These are phyloP conservation scores for Dicrostonyx torquatus DNA, from an alignment of 2,797 vertebrate species.

Conservation along the genomic window DNA sequence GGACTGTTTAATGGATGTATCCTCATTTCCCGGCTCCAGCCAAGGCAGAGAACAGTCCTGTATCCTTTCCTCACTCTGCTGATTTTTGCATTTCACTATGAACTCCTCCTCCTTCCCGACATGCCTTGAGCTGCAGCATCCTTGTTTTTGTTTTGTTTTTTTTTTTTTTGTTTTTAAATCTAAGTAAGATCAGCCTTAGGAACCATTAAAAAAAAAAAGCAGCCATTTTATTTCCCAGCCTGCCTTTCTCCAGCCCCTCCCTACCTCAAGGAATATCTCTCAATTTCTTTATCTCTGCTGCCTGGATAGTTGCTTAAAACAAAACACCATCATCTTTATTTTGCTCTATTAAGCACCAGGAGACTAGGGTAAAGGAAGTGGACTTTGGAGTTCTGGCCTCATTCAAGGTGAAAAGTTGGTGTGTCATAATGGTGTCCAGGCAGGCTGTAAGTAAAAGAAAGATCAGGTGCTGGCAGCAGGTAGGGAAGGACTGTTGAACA, in stretches of 20 bases:
- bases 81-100: background rate
- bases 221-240: constrained; percentile 6
- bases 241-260: background rate
- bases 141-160: background rate
- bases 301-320: background rate
- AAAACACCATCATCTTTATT: background rate
- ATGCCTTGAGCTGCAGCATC: background rate
- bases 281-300: constrained; percentile 10
- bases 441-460: background rate
- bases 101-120: background rate
- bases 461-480: background rate
- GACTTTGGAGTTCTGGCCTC: background rate
- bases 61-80: background rate
- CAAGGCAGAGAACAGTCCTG: background rate
- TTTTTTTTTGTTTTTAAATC: background rate
- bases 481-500: background rate
- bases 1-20: background rate
- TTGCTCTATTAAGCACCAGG: background rate
- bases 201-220: background rate
- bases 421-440: accelerated
- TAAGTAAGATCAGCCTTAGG: background rate
- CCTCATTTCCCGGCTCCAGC: background rate
- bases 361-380: background rate
- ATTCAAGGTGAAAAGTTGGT: background rate
- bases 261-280: background rate